Conservation (phyloP, 2,113 vertebrate genomes). For the Oryzias javanicus region DNA sequence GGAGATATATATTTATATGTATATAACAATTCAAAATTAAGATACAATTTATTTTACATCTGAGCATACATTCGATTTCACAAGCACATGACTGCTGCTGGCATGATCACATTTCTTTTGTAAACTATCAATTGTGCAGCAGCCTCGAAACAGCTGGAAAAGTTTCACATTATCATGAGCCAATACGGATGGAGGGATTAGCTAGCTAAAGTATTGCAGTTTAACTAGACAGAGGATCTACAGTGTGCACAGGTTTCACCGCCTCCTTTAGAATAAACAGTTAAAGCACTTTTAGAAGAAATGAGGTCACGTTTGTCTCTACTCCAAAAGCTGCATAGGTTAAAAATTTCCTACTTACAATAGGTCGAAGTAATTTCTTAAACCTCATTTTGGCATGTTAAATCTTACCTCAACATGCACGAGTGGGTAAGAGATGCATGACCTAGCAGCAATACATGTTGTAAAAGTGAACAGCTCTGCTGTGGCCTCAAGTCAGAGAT, state of each 20-base stretch:
- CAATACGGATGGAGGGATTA: conserved; percentile 26
- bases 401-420: conserved; percentile 9
- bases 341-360: too few relatives aligned
- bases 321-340: conserved; percentile 10
- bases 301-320: conserved; percentile 26
- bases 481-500: conserved; percentile 6
- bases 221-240: conserved; percentile 18
- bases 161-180: conserved; percentile 31
- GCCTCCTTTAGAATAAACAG: conserved; percentile 18
- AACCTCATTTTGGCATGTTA: conserved; percentile 7
- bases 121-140: conserved; percentile 16
- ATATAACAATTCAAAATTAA: conserved; percentile 71
- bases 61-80: conserved; percentile 45
- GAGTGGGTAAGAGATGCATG: conserved; percentile 9
- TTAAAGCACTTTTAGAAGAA: conserved; percentile 16
- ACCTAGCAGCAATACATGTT: conserved; percentile 29
- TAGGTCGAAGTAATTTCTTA: background rate
- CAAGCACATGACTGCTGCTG: conserved; percentile 30
- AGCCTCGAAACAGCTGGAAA: conserved; percentile 26
- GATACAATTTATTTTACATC: conserved; percentile 61
- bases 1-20: conserved; percentile 16
- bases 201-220: conserved; percentile 29
- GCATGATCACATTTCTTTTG: conserved; percentile 18
- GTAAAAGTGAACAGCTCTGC: conserved; percentile 7
- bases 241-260: conserved; percentile 14